Evolutionary conservation across 2,888 invertebrate genomes (phyloP), one percentile per base, ranked within the genome.

Genomic region (Dinocampus coccinellae): DNA sequence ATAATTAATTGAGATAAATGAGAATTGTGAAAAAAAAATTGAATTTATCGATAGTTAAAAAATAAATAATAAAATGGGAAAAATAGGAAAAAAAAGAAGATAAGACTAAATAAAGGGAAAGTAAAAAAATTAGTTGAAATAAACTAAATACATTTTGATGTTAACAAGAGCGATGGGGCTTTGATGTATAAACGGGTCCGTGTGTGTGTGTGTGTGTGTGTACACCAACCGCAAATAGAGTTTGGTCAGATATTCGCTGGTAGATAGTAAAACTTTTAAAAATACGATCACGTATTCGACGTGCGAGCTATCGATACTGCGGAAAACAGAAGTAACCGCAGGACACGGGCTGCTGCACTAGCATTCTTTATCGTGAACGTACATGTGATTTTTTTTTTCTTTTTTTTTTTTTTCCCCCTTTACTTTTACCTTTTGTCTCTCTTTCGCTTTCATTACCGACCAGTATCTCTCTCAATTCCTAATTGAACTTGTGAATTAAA

Each of bases 221-320:
- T 57, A 39, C 36, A 69, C 62, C 69, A 69, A 39, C 42, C 62
- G 39, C 69, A 69, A 69, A 62, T 47, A 29, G 55, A 61, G 53
- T 39, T n/a, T 34, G 24, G 24, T 11, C 7, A 22, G 24, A 20
- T 20, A 6, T 26, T 55, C 36, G 34, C 16, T 36, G 36, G 53
- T 55, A 4, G n/a, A n/a, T n/a, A n/a, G n/a, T n/a, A n/a, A 62
- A 62, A 29, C n/a, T 47, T 58, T 71, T 20, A 36, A 67, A 71
- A 66, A 71, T 26, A 16, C 55, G 61, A 71, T 66, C 71, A 71
- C 71, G 71, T 71, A 13, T 1, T 55, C 22, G 60, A 65, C 65
- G 65, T 70, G 65, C 70, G 52, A 60, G 60, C 71, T 42, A 71
- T 71, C 71, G 55, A 67, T 71, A 71, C 62, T 66, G 71, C 66